Base-by-base conservation (phyloP, 2,888 invertebrate species). In the Scaptomyza reducta region DNA sequence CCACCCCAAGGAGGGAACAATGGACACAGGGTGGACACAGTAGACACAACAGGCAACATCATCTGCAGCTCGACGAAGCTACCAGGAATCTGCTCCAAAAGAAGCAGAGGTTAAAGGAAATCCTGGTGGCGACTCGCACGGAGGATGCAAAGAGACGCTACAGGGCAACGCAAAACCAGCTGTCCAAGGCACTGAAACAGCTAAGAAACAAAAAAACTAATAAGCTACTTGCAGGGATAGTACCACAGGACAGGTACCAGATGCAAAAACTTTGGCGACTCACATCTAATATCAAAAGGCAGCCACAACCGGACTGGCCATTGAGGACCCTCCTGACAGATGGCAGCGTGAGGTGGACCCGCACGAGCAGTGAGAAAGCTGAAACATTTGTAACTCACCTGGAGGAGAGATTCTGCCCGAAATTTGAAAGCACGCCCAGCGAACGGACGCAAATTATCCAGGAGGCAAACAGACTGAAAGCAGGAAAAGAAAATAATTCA, bases 341-440 rank as follows among this genome's bases (percentile, higher is more conserved):
- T 22, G 22, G 22, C 1, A 27, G 2, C 27, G 27, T 4, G 6
- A 6, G 3, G 5, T 56, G 56, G 56, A 56, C 47, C 0, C 40
- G 22, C 29, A 56, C 46, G 1, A 10, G 10, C 1, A 4, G 3
- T 3, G 56, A 56, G 11, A 47, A 41, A 11, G 47, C 46, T 0
- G 47, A 56, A 13, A 40, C 11, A 0, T 56, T 56, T 7, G 47
- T 14, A 6, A 18, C n/a, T 1, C 46, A 56, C 4, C 7, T 56
- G 6, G 46, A 56, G 11, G 22, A 41, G 11, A 27, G 56, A 14
- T 56, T 56, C 6, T 38, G 38, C 6, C 46, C 55, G 3, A 33
- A 11, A 0, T 6, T 7, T 9, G 2, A 22, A 13, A 54, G 11
- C 11, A 16, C 16, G 7, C 1, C 1, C 1, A 41, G 10, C 0